A percentile compares a stretch with the other conserved stretches of the same genome.
Evolutionary conservation across 2,888 invertebrate species (phyloP).

Genomic region (Uloborus plumipes): DNA sequence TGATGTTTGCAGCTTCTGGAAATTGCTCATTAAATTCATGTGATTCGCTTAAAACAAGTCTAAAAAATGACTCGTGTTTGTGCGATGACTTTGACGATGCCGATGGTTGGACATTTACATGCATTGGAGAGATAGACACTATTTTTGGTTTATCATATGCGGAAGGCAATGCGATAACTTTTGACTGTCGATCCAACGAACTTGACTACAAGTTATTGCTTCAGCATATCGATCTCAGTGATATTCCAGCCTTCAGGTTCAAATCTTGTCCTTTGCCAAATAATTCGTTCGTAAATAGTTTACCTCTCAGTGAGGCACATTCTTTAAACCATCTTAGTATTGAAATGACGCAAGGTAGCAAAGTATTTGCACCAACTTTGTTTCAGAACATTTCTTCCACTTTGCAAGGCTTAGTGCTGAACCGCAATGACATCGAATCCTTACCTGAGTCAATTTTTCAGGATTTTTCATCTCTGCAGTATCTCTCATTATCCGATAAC

Average conservation of each 20-base stretch:
- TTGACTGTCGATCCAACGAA: slow-evolving; percentile 30
- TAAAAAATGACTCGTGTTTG: slow-evolving; percentile 6
- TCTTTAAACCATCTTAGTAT: slow-evolving; percentile 39
- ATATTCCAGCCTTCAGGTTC: slow-evolving; percentile 33
- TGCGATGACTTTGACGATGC: slow-evolving; percentile 29
- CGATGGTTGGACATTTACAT: slow-evolving; percentile 38
- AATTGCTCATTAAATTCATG: neutral
- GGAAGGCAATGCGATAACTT: slow-evolving; percentile 7
- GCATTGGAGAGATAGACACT: slow-evolving; percentile 4
- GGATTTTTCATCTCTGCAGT: slow-evolving; percentile 33
- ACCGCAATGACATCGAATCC: slow-evolving; percentile 22
- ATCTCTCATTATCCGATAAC: slow-evolving; percentile 54
- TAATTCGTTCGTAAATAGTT: slow-evolving; percentile 31
- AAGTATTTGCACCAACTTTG: slow-evolving; percentile 19
- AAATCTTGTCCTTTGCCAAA: slow-evolving; percentile 45
- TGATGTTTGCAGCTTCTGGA: too few species aligned
- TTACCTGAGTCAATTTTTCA: slow-evolving; percentile 41
- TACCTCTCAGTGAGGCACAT: slow-evolving; percentile 8
- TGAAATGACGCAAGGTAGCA: slow-evolving; percentile 8
- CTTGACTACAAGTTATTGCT: slow-evolving; percentile 25
- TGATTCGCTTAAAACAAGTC: neutral
- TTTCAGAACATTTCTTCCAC: slow-evolving; percentile 46
- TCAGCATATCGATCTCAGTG: slow-evolving; percentile 26
- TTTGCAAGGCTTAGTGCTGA: slow-evolving; percentile 28
- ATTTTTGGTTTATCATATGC: slow-evolving; percentile 24